Evolutionary conservation across 2,888 invertebrate genomes (phyloP).

Genomic region (Acanthosepion pharaonis): DNA sequence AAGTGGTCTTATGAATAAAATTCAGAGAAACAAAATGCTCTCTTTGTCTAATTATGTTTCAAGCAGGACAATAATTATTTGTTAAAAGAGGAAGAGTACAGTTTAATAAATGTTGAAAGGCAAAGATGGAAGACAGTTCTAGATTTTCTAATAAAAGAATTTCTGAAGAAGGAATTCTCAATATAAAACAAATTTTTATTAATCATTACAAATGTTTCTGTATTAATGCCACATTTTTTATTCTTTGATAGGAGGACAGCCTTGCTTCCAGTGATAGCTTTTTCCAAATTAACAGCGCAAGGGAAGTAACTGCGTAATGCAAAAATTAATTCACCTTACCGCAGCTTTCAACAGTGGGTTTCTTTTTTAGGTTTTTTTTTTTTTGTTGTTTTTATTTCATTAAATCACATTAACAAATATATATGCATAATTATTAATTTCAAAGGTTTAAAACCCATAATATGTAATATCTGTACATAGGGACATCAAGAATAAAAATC

Average conservation of each 20-base stretch:
- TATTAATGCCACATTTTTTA: background rate
- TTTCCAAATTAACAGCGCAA: background rate
- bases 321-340: background rate
- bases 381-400: background rate
- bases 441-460: background rate
- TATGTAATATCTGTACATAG: background rate
- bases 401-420: slow-evolving; percentile 33
- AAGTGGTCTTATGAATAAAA: too few species aligned
- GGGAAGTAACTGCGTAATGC: background rate
- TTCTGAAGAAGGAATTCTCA: background rate
- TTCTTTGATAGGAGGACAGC: background rate
- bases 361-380: background rate
- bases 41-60: too few species aligned
- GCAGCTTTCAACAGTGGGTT: background rate
- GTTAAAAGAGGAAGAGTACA: too few species aligned
- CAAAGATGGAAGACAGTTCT: too few species aligned
- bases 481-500: background rate
- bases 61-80: too few species aligned
- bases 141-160: background rate
- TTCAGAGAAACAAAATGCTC: too few species aligned
- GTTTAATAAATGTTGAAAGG: too few species aligned
- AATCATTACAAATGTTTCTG: slow-evolving; percentile 16
- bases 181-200: slow-evolving; percentile 20
- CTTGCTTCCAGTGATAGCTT: background rate
- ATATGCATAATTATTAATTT: background rate